These are phyloP conservation scores for Etia nguti DNA, from an alignment of 2,113 vertebrate species.

Conservation along the genomic window DNA sequence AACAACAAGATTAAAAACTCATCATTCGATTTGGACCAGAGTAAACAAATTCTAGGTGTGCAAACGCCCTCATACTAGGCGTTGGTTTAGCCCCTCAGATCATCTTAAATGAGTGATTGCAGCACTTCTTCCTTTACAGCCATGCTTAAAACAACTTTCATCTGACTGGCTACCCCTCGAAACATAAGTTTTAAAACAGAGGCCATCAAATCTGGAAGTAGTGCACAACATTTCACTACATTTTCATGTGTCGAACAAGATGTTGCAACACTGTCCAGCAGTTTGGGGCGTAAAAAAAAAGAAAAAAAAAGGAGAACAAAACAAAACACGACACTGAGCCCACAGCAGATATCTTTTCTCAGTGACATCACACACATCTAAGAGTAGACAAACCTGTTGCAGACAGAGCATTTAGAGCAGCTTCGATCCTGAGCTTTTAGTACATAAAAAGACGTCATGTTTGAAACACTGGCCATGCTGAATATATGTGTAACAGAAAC, in stretches of 20 bases:
- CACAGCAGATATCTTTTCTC: accelerated
- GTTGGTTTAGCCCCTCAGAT: accelerated
- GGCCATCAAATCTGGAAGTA: neutral
- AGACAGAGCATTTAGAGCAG: neutral
- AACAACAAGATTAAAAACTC: neutral
- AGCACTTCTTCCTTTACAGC: neutral
- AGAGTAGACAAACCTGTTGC: neutral
- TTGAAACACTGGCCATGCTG: neutral
- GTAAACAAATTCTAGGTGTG: neutral
- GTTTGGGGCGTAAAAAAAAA: neutral
- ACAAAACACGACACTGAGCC: neutral
- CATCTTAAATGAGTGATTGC: neutral
- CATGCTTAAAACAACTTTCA: neutral
- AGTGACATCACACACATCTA: neutral
- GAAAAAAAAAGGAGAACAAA: neutral
- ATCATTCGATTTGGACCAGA: neutral
- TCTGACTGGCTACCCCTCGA: neutral
- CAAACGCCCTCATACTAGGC: accelerated
- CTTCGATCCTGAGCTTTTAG: neutral
- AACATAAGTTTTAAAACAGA: neutral
- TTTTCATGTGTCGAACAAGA: neutral
- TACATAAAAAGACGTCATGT: neutral
- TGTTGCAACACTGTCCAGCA: neutral
- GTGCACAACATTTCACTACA: neutral
- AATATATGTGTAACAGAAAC: neutral